Conservation (phyloP, 35 echinoderm and acorn worm species). For the Apostichopus japonicus region DNA sequence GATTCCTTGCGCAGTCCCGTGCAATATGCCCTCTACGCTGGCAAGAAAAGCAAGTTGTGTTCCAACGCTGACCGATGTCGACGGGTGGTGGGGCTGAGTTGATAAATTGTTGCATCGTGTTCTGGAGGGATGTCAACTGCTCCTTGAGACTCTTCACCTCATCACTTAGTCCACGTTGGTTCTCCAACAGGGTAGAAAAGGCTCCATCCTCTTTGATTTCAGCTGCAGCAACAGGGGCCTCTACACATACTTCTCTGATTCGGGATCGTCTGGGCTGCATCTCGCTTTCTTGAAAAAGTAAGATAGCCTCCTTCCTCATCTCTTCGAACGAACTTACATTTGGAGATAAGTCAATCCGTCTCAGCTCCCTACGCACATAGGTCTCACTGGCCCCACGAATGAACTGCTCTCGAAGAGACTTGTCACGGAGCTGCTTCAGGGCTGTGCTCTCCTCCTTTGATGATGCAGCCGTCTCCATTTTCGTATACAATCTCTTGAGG, state of each 20-base stretch:
- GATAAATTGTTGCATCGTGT: background rate
- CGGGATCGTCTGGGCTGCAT: background rate
- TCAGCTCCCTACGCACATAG: conserved; percentile 50
- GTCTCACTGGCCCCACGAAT: conserved; percentile 21
- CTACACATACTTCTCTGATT: conserved; percentile 5
- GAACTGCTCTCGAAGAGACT: conserved; percentile 32
- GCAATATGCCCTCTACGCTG: background rate
- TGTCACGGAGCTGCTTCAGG: conserved; percentile 25
- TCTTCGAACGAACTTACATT: background rate
- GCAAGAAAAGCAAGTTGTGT: background rate
- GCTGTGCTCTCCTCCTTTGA: conserved; percentile 12
- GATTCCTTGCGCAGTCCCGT: no score
- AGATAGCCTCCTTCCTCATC: conserved; percentile 28
- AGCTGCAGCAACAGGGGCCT: no score
- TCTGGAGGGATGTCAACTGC: background rate
- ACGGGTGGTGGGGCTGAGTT: background rate
- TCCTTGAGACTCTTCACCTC: background rate
- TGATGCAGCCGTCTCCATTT: conserved; percentile 41
- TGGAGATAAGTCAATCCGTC: background rate
- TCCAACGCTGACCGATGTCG: background rate
- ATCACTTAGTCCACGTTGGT: no score
- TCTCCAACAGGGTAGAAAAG: no score
- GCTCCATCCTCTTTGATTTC: background rate
- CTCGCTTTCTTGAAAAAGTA: conserved; percentile 22
- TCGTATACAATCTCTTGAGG: conserved; percentile 26